Percentiles rank a stretch among this genome's conserved stretches.
These are phyloP conservation scores for Macroteleia sp. DNA, from an alignment of 2,888 invertebrate species.

Conservation along the genomic window DNA sequence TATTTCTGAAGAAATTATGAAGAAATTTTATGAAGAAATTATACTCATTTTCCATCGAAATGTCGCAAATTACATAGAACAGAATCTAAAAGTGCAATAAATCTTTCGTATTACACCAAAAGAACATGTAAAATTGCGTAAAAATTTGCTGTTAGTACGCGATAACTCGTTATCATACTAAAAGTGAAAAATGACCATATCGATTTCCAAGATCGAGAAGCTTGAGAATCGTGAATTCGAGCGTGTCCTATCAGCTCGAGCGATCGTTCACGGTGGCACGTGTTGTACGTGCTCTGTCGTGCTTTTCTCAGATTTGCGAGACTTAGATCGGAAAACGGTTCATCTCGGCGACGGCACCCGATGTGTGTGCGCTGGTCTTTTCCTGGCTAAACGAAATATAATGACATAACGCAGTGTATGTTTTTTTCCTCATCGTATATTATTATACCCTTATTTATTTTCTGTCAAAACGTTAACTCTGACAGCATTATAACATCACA, in stretches of 20 bases:
- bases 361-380: slow-evolving; percentile 32
- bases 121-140: no score
- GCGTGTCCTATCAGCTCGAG: slow-evolving; percentile 77
- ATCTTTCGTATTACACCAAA: no score
- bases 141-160: not conserved
- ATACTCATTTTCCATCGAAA: no score
- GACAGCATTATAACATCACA: slow-evolving; percentile 3
- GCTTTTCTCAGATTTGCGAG: slow-evolving; percentile 79
- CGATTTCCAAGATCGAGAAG: slow-evolving; percentile 49
- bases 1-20: no score
- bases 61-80: no score
- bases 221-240: slow-evolving; percentile 78
- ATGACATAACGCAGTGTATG: slow-evolving; percentile 47
- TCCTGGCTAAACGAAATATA: slow-evolving; percentile 51
- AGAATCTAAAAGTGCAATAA: no score
- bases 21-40: no score
- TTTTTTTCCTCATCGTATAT: slow-evolving; percentile 22
- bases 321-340: slow-evolving; percentile 62
- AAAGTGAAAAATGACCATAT: slow-evolving; percentile 42
- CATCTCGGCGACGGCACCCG: slow-evolving; percentile 48
- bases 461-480: slow-evolving; percentile 23
- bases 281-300: slow-evolving; percentile 80
- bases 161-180: slow-evolving; percentile 1
- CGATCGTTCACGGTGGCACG: slow-evolving; percentile 70
- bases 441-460: slow-evolving; percentile 40